Base-by-base conservation (phyloP, 2,888 invertebrate genomes). In the Sesia bembeciformis region DNA sequence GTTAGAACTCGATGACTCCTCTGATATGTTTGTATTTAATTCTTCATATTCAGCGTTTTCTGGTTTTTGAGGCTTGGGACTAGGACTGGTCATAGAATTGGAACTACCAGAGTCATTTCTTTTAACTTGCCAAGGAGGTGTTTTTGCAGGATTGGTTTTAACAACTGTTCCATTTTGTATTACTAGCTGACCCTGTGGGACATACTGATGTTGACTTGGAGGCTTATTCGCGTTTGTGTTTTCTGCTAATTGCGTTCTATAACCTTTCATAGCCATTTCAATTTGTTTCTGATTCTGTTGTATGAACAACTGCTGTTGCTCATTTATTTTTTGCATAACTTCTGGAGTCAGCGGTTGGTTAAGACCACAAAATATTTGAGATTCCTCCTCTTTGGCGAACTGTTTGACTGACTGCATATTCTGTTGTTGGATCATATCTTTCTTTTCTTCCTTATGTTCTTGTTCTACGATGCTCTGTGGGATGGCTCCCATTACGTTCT, bases 61-160 rank as follows among this genome's bases (percentile, higher is more conserved):
- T n/a, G 71, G 58, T 69, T 83, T 87, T 41, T 76, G 76, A 40
- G 74, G 64, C 63, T 85, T 88, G 4, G 76, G 71, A 63, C 74
- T 81, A 1, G 82, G 82, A 59, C 84, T 83, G 4, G 78, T 72
- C 58, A 84, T 70, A 5, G 76, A 61, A 57, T 69, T 76, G 4
- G 76, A 63, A 8, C 67, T 62, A 60, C 64, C 71, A 3, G 75
- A 67, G 55, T 85, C 87, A 41, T 70, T 81, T 58, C 81, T 66
- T 60, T 91, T 90, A 58, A 91, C 88, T 77, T 91, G 92, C 91
- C 92, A 92, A 4, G 91, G 91, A n/a, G 91, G 91, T 40, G 91
- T 87, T 69, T 91, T 90, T 4, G 90, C 90, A 3, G 85, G 81
- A 63, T 88, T 89, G 0, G 88, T 82, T 73, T 90, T 88, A 49